phyloP scores from a whole-genome alignment of 2,888 invertebrate genomes.

The Dysmachus trigonus region DNA sequence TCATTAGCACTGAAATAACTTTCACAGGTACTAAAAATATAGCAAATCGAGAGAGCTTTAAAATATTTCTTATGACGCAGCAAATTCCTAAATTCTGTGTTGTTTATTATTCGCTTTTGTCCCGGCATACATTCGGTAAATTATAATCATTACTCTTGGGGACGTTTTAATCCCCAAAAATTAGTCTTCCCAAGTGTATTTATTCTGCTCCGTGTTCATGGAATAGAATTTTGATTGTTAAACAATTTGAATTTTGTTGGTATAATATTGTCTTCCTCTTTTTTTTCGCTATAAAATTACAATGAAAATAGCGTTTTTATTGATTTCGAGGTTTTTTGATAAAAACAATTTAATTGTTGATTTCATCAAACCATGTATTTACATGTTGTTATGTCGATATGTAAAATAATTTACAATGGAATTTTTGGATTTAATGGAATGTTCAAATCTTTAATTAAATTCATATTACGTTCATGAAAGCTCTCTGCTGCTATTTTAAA shows the following conservation, averaged over 20 bases:
- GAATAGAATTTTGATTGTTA: background rate
- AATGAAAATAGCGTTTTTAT: background rate
- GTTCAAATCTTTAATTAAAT: background rate
- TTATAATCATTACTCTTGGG: background rate
- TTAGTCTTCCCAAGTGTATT: background rate
- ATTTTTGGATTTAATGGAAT: background rate
- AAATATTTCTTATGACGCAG: conserved; percentile 1
- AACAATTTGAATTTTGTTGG: background rate
- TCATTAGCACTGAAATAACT: conserved; percentile 20
- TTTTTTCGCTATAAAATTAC: background rate
- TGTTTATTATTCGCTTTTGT: background rate
- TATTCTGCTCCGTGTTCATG: background rate
- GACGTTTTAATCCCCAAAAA: background rate
- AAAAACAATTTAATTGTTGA: background rate
- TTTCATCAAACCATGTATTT: background rate
- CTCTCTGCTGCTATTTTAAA: background rate
- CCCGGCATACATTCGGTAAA: background rate
- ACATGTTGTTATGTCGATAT: background rate
- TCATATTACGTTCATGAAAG: background rate
- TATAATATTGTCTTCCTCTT: background rate
- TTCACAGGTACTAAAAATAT: conserved; percentile 22
- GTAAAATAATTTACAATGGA: background rate
- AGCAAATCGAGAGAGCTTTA: conserved; percentile 5
- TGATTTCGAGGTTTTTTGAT: background rate
- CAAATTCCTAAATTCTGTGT: background rate